Evolutionary conservation across 2,888 invertebrate species (phyloP).

Genomic region (Cerceris rybyensis): DNA sequence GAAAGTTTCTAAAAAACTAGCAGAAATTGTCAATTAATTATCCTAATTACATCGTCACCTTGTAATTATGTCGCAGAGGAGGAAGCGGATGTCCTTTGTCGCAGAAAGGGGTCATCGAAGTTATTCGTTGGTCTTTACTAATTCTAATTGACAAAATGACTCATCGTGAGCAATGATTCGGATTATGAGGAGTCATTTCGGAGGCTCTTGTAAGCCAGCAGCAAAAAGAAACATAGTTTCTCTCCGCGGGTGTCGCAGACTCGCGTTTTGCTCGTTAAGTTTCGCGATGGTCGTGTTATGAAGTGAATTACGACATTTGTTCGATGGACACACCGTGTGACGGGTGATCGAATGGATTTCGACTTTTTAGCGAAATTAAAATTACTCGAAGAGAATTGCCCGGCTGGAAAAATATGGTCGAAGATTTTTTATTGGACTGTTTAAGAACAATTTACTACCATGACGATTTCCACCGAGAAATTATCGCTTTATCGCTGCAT

Average conservation of each 20-base stretch:
- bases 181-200: constrained; percentile 8
- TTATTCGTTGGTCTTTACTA: constrained; percentile 12
- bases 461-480: no score
- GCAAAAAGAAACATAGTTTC: constrained; percentile 20
- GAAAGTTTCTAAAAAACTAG: no score
- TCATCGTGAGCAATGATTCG: constrained; percentile 10
- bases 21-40: no score
- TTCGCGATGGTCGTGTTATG: constrained; percentile 4
- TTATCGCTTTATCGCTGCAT: no score
- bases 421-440: no score
- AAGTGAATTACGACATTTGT: neutral
- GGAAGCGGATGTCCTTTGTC: neutral
- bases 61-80: neutral
- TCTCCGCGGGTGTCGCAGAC: constrained; percentile 2
- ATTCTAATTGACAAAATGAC: constrained; percentile 21
- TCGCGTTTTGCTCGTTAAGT: constrained; percentile 24
- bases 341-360: neutral
- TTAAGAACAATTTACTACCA: no score
- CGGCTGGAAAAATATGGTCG: no score
- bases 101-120: constrained; percentile 18
- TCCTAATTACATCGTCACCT: neutral
- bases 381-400: no score
- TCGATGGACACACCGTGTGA: neutral
- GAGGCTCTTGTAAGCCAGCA: constrained; percentile 7
- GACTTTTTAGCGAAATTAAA: no score